A percentile compares a stretch with the other conserved stretches of the same genome.
Conservation (phyloP, 2,113 vertebrate species). For the Notothenia rossii region DNA sequence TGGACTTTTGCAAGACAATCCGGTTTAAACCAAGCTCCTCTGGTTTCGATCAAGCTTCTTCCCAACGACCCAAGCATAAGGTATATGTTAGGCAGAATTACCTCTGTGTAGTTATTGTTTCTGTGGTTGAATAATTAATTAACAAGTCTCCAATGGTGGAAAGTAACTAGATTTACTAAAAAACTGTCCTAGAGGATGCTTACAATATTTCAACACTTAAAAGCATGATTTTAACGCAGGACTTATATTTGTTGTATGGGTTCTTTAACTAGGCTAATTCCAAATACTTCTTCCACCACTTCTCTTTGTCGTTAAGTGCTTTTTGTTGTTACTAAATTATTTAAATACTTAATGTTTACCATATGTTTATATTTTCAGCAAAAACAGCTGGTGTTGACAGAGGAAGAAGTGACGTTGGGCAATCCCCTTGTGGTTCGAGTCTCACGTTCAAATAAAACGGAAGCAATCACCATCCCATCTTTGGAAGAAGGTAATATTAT, state of each 20-base stretch:
- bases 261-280: background rate
- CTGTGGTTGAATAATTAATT: background rate
- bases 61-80: conserved; percentile 29
- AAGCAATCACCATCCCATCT: conserved; percentile 64
- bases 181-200: no score
- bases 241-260: background rate
- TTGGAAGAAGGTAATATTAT: conserved; percentile 67
- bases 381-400: conserved; percentile 71
- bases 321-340: background rate
- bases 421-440: conserved; percentile 50
- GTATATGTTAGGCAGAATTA: conserved; percentile 13
- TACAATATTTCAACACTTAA: no score
- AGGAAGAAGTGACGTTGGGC: conserved; percentile 59
- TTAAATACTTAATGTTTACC: background rate
- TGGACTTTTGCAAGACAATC: conserved; percentile 34
- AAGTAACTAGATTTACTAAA: background rate
- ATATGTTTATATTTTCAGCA: conserved; percentile 7
- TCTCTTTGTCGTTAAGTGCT: background rate
- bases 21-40: conserved; percentile 45
- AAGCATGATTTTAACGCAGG: no score
- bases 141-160: background rate
- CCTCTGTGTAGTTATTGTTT: background rate
- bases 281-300: background rate
- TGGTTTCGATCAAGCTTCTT: background rate
- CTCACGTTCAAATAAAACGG: background rate